Percentiles rank a stretch among this genome's conserved stretches.
These are phyloP conservation scores for Labia minor DNA, from an alignment of 2,888 invertebrate genomes.

Conservation along the genomic window DNA sequence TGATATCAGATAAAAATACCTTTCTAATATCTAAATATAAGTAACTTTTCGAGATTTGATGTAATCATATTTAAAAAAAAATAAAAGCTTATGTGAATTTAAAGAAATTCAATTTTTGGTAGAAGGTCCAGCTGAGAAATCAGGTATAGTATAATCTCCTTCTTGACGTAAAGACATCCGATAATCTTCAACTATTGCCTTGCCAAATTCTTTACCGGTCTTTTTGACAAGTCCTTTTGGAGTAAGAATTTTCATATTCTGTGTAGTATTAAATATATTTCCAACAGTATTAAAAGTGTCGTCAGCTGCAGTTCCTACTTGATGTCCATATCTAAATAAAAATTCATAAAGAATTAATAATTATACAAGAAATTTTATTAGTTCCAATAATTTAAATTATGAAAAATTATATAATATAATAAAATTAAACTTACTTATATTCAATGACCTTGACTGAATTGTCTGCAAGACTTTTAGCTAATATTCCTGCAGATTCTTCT, in stretches of 20 bases:
- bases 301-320: conserved; percentile 52
- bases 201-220: conserved; percentile 51
- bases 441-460: conserved; percentile 64
- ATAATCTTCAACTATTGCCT: conserved; percentile 41
- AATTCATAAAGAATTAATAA: neutral
- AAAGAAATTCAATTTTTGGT: too few species aligned
- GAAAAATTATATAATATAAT: conserved; percentile 5
- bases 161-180: conserved; percentile 27
- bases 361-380: too few species aligned
- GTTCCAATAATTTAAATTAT: conserved; percentile 8
- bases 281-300: conserved; percentile 58
- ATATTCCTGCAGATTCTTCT: conserved; percentile 55
- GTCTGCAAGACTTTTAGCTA: conserved; percentile 52
- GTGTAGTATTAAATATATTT: conserved; percentile 53
- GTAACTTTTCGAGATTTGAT: too few species aligned
- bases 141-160: neutral
- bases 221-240: conserved; percentile 54
- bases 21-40: too few species aligned
- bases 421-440: conserved; percentile 51
- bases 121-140: conserved; percentile 8
- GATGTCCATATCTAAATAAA: conserved; percentile 51
- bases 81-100: too few species aligned
- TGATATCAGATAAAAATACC: too few species aligned
- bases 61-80: too few species aligned
- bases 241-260: conserved; percentile 53